phyloP scores from a whole-genome alignment of 2,113 vertebrate genomes.

The Cnemophilus loriae region DNA sequence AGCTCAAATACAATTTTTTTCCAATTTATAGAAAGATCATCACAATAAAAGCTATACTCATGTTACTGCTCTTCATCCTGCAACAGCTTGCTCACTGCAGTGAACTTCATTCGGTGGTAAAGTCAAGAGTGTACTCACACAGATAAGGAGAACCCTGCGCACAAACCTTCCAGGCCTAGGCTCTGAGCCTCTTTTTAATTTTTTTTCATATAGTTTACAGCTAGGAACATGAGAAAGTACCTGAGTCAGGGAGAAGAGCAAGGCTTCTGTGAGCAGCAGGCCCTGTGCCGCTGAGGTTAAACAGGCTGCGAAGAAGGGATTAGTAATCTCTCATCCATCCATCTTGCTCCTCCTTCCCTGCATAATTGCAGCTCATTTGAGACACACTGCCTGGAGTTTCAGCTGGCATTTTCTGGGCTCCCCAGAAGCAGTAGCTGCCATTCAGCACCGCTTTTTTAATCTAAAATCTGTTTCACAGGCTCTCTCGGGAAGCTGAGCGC shows the following conservation, averaged over 20 bases:
- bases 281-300: neutral
- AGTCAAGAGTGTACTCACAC: neutral
- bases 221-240: neutral
- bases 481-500: neutral
- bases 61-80: neutral
- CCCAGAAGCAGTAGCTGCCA: neutral
- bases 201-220: neutral
- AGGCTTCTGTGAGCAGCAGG: neutral
- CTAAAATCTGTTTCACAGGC: neutral
- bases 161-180: neutral
- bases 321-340: neutral
- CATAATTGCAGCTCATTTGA: neutral
- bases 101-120: neutral
- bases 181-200: neutral
- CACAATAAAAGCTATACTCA: neutral
- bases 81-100: neutral
- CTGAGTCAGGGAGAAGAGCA: neutral
- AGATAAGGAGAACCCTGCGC: neutral
- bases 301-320: neutral
- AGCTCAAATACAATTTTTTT: neutral
- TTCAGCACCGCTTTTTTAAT: neutral
- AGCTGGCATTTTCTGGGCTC: neutral
- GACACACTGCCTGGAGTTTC: neutral
- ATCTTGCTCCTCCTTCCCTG: neutral
- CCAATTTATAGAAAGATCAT: neutral